Base-by-base conservation (phyloP, 2,888 invertebrate genomes). In the Ornithoptera alexandrae region DNA sequence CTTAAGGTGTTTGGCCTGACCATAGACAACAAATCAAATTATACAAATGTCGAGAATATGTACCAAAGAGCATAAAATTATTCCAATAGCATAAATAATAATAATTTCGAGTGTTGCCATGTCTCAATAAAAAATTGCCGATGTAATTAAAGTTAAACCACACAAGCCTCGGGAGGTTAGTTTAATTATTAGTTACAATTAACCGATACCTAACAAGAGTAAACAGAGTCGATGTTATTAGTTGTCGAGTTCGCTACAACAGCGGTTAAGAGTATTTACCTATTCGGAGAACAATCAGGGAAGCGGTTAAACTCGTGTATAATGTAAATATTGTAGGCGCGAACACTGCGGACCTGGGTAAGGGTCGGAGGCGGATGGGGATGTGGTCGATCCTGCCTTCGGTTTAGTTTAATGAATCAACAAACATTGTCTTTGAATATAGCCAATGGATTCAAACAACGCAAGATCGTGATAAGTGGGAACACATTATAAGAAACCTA, bases 241-340 rank as follows among this genome's bases (percentile, higher is more conserved):
- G 66, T 67, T 64, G 53, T 53, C 53, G 67, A 60, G 67, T 60
- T 67, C 67, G 61, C 66, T 69, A 58, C 72, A 69, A 69, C 68
- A 69, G 69, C 68, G 74, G 68, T 70, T 71, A 74, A 67, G 63
- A 67, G 67, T 70, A 70, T 79, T 81, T 79, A 77, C 80, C 78
- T 78, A 79, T 84, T 85, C 80, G 74, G 46, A 73, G 84, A 86
- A 85, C 81, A 79, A 82, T 83, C 74, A 77, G 78, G 85, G 82
- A 84, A 86, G 80, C 77, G 78, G 78, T 79, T 77, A 71, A 76
- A 78, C 75, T 74, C 70, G 68, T 74, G 75, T 75, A 73, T 74
- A 74, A 75, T 78, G 76, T 78, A 75, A 76, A 78, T 72, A 74
- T 62, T 56, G 63, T 69, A 66, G 69, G 61, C 57, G 60, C 63